phyloP scores from a whole-genome alignment of 2,113 vertebrate species.

The Falcunculus frontatus region DNA sequence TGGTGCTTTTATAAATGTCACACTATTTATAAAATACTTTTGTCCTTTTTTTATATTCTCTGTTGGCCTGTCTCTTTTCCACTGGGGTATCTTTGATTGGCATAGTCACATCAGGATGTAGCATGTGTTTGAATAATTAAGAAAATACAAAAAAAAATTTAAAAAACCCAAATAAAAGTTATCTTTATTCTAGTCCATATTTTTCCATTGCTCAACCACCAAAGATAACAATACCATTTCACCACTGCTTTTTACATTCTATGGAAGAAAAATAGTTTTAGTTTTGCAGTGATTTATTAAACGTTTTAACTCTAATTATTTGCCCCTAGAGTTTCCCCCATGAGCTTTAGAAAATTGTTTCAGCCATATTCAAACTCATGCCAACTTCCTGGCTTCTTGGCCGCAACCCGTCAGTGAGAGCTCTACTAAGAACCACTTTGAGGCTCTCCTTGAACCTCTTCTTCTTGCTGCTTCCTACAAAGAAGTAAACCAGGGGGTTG shows the following conservation, averaged over 20 bases:
- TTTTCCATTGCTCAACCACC: constrained; percentile 36
- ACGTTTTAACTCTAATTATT: background rate
- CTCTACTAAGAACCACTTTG: constrained; percentile 73
- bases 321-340: background rate
- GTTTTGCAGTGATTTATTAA: background rate
- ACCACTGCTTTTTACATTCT: background rate
- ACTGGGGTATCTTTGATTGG: constrained; percentile 5
- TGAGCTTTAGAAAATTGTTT: constrained; percentile 64
- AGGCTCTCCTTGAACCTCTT: constrained; percentile 75
- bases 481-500: constrained; percentile 78
- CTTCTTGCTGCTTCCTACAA: constrained; percentile 76
- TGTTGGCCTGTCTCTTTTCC: constrained; percentile 48
- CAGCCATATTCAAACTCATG: constrained; percentile 13
- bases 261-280: background rate
- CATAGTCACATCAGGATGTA: constrained; percentile 20
- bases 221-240: background rate
- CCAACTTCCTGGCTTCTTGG: constrained; percentile 44
- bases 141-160: background rate
- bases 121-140: constrained; percentile 38
- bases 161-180: background rate
- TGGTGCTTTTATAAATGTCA: constrained; percentile 55
- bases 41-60: constrained; percentile 50
- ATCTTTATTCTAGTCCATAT: constrained; percentile 43
- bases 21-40: constrained; percentile 62
- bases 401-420: constrained; percentile 70